Evolutionary conservation across 2,113 vertebrate genomes (phyloP).

Genomic region (Melierax canorus): DNA sequence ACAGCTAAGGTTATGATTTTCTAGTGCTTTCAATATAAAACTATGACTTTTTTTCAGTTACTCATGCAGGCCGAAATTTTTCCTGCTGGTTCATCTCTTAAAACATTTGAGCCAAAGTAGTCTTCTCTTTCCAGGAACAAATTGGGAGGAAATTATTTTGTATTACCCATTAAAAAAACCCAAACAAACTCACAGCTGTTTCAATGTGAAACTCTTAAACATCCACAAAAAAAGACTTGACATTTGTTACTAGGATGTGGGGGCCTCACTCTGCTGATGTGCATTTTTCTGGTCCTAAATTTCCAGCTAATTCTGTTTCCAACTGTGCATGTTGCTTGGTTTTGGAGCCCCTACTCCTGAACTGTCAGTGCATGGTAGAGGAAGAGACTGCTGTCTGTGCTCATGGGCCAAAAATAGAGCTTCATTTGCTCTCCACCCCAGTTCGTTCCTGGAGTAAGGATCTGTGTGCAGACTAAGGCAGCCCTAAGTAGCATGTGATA

Average conservation of each 20-base stretch:
- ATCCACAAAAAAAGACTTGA: neutral
- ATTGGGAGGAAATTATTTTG: slow-evolving; percentile 55
- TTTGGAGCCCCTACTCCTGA: neutral
- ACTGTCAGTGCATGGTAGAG: neutral
- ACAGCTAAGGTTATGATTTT: neutral
- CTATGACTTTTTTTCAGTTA: neutral
- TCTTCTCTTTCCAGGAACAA: slow-evolving; percentile 60
- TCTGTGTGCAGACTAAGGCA: neutral
- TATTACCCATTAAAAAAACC: neutral
- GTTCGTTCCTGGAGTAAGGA: neutral
- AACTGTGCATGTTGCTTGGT: neutral
- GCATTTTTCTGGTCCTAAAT: neutral
- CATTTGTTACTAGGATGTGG: neutral
- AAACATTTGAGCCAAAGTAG: slow-evolving; percentile 31
- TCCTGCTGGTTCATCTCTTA: slow-evolving; percentile 37
- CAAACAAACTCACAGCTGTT: slow-evolving; percentile 42
- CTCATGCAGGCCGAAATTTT: neutral
- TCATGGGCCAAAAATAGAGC: neutral
- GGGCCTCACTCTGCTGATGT: neutral
- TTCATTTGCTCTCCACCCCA: neutral
- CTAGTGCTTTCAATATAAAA: neutral
- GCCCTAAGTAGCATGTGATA: neutral
- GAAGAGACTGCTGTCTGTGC: neutral
- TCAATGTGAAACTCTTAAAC: neutral
- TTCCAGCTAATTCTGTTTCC: neutral